These are phyloP conservation scores for Conger conger DNA, from an alignment of 2,113 vertebrate species.

Conservation along the genomic window DNA sequence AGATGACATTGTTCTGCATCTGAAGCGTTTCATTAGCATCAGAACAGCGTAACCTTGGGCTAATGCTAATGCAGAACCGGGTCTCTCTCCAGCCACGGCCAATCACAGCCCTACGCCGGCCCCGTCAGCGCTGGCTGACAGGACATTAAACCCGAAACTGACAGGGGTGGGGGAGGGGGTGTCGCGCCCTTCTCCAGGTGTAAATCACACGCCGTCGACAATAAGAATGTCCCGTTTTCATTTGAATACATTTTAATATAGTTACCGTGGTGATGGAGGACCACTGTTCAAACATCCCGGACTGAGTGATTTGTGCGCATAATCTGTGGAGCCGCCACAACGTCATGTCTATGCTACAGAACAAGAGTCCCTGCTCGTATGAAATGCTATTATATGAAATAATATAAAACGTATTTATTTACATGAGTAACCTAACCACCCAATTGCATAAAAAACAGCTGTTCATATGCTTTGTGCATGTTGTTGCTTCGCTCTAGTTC, in stretches of 20 bases:
- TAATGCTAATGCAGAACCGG: not conserved
- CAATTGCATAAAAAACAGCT: no score
- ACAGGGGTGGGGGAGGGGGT: not conserved
- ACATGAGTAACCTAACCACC: no score
- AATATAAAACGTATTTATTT: no score
- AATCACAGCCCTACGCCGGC: not conserved
- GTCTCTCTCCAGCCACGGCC: not conserved
- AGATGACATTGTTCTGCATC: not conserved
- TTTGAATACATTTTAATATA: constrained; percentile 1
- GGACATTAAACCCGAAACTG: not conserved
- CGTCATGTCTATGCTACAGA: not conserved
- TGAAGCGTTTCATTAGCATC: not conserved
- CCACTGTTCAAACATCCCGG: not conserved
- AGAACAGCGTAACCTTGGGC: not conserved
- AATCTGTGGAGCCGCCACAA: no score
- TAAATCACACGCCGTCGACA: not conserved
- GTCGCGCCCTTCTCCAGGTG: not conserved
- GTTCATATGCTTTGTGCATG: no score
- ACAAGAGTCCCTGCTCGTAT: not conserved
- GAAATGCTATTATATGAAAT: no score
- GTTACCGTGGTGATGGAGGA: not conserved
- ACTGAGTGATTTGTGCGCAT: not conserved
- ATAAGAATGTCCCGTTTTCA: not conserved
- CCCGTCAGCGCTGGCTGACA: not conserved
- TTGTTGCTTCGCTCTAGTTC: no score